A percentile compares a stretch with the other conserved stretches of the same genome.
These are phyloP conservation scores for Aldrovandia affinis DNA, from an alignment of 2,797 vertebrate species.

Conservation along the genomic window DNA sequence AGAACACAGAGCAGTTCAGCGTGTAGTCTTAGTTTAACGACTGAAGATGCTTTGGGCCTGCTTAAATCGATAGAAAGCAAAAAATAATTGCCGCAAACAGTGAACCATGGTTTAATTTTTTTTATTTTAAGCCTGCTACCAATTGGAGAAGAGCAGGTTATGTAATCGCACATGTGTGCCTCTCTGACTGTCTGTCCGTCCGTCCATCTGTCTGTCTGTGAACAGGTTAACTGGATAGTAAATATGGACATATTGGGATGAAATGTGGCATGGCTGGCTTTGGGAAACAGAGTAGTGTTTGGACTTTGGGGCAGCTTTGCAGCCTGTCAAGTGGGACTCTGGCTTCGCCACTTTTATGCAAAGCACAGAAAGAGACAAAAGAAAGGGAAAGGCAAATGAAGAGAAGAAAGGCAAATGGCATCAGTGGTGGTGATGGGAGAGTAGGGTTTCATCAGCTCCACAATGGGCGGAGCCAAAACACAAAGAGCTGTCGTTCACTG, in stretches of 20 bases:
- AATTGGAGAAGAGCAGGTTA: not conserved
- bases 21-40: not conserved
- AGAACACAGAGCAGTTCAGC: not conserved
- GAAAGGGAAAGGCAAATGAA: too few relatives aligned
- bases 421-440: too few relatives aligned
- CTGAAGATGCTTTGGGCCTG: not conserved
- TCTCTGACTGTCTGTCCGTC: not conserved
- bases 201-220: not conserved
- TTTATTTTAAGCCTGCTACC: not conserved
- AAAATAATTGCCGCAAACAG: not conserved
- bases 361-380: too few relatives aligned
- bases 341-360: too few relatives aligned
- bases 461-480: not conserved
- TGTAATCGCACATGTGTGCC: not conserved
- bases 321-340: too few relatives aligned
- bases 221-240: not conserved
- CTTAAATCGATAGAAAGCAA: not conserved
- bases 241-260: too few relatives aligned
- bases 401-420: too few relatives aligned
- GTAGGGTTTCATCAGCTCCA: too few relatives aligned
- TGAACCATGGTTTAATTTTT: not conserved
- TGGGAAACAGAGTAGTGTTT: too few relatives aligned
- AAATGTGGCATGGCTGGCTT: too few relatives aligned
- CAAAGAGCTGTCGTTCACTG: too few relatives aligned
- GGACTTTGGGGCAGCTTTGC: too few relatives aligned